A percentile compares a stretch with the other conserved stretches of the same genome.
Evolutionary conservation across 2,113 vertebrate genomes (phyloP).

Genomic region (Ophthalmolycus amberensis): DNA sequence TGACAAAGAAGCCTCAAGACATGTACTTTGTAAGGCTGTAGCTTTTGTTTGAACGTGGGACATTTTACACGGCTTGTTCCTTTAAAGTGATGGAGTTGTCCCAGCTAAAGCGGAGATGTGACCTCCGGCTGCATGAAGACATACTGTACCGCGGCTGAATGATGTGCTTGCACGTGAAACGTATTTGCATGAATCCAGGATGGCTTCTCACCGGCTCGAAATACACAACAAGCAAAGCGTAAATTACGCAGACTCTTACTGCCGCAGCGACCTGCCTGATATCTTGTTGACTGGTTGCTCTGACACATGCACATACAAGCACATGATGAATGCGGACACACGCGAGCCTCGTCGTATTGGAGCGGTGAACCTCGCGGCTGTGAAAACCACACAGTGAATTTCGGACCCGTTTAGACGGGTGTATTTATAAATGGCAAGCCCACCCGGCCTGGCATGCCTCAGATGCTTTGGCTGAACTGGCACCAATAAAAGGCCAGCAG

Average conservation of each 20-base stretch:
- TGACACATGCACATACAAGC: constrained; percentile 23
- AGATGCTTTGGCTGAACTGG: constrained; percentile 73
- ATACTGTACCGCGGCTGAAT: background rate
- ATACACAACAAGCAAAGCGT: constrained; percentile 12
- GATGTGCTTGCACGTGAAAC: constrained; percentile 17
- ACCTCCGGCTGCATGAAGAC: constrained; percentile 19
- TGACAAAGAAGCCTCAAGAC: background rate
- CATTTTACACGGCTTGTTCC: background rate
- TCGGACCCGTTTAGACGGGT: constrained; percentile 64
- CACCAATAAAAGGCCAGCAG: constrained; percentile 67
- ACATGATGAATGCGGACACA: constrained; percentile 47
- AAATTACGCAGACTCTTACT: constrained; percentile 17
- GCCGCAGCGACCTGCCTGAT: constrained; percentile 18
- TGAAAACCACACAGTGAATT: constrained; percentile 58
- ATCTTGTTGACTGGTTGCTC: constrained; percentile 41
- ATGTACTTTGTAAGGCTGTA: no score
- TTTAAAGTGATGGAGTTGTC: constrained; percentile 35
- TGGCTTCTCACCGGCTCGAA: constrained; percentile 30
- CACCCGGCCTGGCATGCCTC: constrained; percentile 70
- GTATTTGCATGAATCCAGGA: constrained; percentile 37
- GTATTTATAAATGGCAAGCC: constrained; percentile 82
- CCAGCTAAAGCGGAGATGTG: constrained; percentile 14
- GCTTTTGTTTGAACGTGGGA: background rate
- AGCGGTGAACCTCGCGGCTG: background rate
- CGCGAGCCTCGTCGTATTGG: background rate